phyloP scores from a whole-genome alignment of 2,113 vertebrate species.

The Passerina amoena region DNA sequence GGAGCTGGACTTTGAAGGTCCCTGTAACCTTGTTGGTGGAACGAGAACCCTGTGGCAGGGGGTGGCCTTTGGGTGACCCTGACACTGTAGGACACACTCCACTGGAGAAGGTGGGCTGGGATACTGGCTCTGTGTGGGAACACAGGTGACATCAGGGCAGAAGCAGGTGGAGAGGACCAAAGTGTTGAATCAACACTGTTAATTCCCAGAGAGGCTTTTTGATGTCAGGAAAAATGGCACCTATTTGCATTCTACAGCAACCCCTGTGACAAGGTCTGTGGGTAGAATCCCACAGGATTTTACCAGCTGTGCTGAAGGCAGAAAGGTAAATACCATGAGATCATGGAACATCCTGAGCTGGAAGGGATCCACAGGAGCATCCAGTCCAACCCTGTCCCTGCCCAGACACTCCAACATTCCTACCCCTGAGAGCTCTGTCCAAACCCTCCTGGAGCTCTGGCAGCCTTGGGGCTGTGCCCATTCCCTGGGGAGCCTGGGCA shows the following conservation, averaged over 20 bases:
- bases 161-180: neutral
- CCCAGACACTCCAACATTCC: neutral
- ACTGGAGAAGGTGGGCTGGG: neutral
- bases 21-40: neutral
- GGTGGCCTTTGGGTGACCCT: neutral
- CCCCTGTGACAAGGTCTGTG: neutral
- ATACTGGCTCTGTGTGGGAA: neutral
- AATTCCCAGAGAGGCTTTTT: neutral
- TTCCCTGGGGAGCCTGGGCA: neutral
- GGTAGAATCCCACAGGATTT: neutral
- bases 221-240: neutral
- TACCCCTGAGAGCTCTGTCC: fast-evolving
- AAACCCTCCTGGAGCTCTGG: neutral
- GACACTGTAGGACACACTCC: neutral
- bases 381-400: fast-evolving
- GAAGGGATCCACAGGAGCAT: neutral
- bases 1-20: neutral
- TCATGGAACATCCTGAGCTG: neutral
- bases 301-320: neutral
- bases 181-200: neutral
- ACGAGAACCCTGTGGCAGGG: neutral
- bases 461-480: neutral
- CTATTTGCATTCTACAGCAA: neutral
- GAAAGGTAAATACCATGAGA: neutral
- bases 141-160: neutral